Evolutionary conservation across 2,113 vertebrate genomes (phyloP), one percentile per base, ranked within the genome.

Genomic region (Muscicapa adusta): DNA sequence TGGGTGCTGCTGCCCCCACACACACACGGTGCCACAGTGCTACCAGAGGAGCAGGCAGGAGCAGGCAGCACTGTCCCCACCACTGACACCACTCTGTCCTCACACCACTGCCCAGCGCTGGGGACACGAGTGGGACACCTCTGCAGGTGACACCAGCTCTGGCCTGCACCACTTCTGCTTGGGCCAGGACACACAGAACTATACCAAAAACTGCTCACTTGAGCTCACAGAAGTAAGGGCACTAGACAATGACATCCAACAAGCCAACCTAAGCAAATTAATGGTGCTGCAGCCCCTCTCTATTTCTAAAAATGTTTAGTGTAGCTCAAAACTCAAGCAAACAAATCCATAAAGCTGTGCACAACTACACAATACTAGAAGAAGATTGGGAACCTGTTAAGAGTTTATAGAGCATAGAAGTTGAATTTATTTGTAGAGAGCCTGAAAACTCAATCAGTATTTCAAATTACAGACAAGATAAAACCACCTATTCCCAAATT

Each of bases 71-170:
- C 1, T 58, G 76, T 33, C 28, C 60, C 18, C 38, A 63, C 8
- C 50, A 31, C 33, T 36, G 67, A 9, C 36, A 65, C 9, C 51
- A 58, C 45, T 29, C 53, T 74, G 45, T 38, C 28, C 53, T 60
- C 45, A 29, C 0, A 0, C 8, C 38, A 53, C 1, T 45, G 24
- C 38, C 38, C 76, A 51, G 58, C 1, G 0, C 76, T 14, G 60
- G 67, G 43, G 36, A 58, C 28, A 5, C 2, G 26, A 58, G 36
- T 8, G 8, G 36, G 51, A 66, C 43, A 19, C 26, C 60, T 28
- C 60, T 51, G 43, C 36, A 65, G 43, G 51, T 36, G 50, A 72
- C 22, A 34, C 42, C 43, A 58, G 50, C 58, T 57, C 58, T 73
- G 50, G 43, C 58, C 43, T 43, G 51, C 15, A 72, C 22, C 36